Conservation (phyloP, 1,140 invertebrate genomes). For the Thaumetopoea pityocampa region DNA sequence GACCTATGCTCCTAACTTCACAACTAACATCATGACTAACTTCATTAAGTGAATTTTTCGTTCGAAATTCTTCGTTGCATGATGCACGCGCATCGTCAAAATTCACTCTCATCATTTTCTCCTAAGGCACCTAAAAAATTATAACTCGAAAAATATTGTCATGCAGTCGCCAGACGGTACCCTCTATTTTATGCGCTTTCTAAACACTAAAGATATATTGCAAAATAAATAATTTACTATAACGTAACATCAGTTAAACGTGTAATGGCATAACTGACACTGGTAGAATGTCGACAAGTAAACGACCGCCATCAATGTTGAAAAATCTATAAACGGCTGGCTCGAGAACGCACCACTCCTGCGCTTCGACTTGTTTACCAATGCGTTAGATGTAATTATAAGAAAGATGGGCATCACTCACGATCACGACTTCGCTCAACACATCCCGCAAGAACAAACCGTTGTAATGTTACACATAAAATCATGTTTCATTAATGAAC, state of each 20-base stretch:
- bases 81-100: no score
- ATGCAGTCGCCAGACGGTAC: conserved; percentile 3
- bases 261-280: conserved; percentile 31
- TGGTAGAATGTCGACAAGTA: conserved; percentile 41
- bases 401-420: conserved; percentile 32
- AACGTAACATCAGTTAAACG: conserved; percentile 27
- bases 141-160: conserved; percentile 8
- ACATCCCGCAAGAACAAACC: neutral
- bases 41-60: no score
- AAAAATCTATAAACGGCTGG: conserved; percentile 49
- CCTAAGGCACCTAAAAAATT: no score
- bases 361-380: conserved; percentile 35
- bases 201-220: conserved; percentile 34
- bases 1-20: no score
- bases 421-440: conserved; percentile 17
- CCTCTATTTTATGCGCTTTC: neutral
- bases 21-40: no score
- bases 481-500: neutral
- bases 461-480: conserved; percentile 7
- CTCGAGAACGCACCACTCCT: conserved; percentile 19
- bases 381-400: conserved; percentile 45
- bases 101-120: no score
- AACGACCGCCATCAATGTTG: conserved; percentile 61
- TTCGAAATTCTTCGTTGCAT: no score
- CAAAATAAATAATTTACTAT: conserved; percentile 30